Conservation (phyloP, 2,888 invertebrate genomes). For the Linnaemya vulpina region DNA sequence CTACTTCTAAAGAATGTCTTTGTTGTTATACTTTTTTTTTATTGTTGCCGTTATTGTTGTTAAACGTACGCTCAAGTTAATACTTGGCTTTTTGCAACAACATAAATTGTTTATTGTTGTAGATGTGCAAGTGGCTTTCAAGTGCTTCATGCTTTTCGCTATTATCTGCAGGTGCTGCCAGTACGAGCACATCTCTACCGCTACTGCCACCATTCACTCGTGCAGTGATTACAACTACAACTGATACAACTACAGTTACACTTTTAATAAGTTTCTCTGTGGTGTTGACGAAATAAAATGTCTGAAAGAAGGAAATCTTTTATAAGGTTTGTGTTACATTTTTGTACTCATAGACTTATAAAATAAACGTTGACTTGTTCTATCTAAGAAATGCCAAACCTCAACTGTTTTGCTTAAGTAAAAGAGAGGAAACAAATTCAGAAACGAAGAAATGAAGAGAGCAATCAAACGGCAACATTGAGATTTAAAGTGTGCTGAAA, state of each 20-base stretch:
- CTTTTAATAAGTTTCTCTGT: background rate
- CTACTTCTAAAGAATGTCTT: constrained; percentile 43
- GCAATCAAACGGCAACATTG: no score
- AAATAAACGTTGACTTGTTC: no score
- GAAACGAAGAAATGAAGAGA: no score
- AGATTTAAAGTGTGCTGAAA: no score
- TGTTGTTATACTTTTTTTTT: constrained; percentile 10
- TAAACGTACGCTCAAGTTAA: constrained; percentile 32
- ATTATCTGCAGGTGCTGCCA: constrained; percentile 65
- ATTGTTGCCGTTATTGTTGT: constrained; percentile 34
- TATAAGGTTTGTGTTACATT: no score
- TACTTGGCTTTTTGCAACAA: constrained; percentile 22
- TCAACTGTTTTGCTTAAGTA: no score
- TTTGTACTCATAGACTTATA: no score
- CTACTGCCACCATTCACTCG: background rate
- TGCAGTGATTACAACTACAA: constrained; percentile 14
- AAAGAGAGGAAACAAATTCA: no score
- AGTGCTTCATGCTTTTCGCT: constrained; percentile 45
- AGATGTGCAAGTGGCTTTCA: constrained; percentile 18
- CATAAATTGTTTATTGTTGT: constrained; percentile 1
- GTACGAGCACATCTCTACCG: constrained; percentile 25
- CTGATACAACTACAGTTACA: background rate
- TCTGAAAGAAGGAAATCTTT: constrained; percentile 7
- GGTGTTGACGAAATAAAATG: background rate
- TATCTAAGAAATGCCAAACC: no score